Conservation (phyloP, 1,140 invertebrate genomes). For the Zophobas morio region DNA sequence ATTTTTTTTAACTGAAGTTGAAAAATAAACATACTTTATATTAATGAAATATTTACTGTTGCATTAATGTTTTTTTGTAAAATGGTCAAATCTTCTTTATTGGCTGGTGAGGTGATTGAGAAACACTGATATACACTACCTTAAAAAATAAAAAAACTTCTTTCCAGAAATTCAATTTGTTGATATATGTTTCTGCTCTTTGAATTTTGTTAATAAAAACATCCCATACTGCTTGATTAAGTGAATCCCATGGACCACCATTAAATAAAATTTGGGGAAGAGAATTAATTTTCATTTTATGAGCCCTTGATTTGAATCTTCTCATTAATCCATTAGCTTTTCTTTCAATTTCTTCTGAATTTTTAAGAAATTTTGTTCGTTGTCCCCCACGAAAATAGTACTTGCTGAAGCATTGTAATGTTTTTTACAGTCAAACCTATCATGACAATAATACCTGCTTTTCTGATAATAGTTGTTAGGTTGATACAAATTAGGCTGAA, state of each 20-base stretch:
- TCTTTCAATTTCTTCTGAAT: conserved; percentile 49
- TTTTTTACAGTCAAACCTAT: not conserved
- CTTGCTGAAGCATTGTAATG: conserved; percentile 8
- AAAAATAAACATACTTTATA: too few species aligned
- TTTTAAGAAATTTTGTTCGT: not conserved
- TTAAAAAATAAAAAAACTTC: conserved; percentile 82
- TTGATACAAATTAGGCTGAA: conserved; percentile 23
- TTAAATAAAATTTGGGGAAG: conserved; percentile 55
- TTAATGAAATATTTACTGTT: too few species aligned
- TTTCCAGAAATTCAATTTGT: conserved; percentile 88
- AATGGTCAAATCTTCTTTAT: too few species aligned
- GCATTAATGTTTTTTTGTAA: too few species aligned
- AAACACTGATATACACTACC: conserved; percentile 29
- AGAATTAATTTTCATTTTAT: conserved; percentile 59
- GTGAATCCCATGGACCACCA: conserved; percentile 71
- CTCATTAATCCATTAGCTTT: conserved; percentile 61
- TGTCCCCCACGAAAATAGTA: not conserved
- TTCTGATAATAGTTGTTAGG: not conserved
- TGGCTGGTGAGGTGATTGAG: too few species aligned
- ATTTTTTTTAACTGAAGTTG: too few species aligned
- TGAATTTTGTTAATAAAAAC: conserved; percentile 85
- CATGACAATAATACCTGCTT: conserved; percentile 3
- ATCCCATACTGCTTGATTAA: conserved; percentile 84
- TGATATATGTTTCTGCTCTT: conserved; percentile 82
- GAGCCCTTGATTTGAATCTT: conserved; percentile 61